A percentile compares a stretch with the other conserved stretches of the same genome.
These are phyloP conservation scores for Zaprionus davidi DNA, from an alignment of 1,140 invertebrate genomes.

Conservation along the genomic window DNA sequence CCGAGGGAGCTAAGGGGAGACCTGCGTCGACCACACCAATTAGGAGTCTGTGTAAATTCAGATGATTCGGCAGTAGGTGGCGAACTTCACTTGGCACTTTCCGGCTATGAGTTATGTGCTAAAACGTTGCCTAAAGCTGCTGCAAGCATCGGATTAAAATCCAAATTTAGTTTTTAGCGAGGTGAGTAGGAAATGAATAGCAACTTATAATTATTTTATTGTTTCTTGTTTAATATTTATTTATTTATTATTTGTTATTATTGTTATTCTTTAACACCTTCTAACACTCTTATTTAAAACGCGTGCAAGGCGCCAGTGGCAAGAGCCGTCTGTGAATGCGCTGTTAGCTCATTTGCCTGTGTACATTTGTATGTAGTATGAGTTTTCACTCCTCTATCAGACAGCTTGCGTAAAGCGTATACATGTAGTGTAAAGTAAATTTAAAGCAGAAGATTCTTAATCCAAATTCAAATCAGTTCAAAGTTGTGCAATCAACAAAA, in stretches of 20 bases:
- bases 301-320: too few relatives aligned
- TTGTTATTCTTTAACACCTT: too few relatives aligned
- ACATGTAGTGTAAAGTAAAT: neutral
- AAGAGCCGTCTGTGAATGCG: too few relatives aligned
- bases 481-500: neutral
- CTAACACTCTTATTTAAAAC: neutral
- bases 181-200: neutral
- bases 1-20: neutral
- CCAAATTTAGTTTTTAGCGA: neutral
- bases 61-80: constrained; percentile 29
- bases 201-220: neutral
- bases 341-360: neutral
- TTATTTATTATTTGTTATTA: neutral
- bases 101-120: neutral
- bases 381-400: neutral
- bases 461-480: neutral
- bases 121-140: neutral
- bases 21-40: constrained; percentile 37
- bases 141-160: neutral
- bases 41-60: constrained; percentile 30
- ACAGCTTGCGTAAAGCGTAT: neutral
- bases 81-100: constrained; percentile 5
- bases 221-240: neutral
- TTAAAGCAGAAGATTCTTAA: neutral
- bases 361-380: neutral